These are phyloP conservation scores for Eonycteris spelaea DNA, from an alignment of 2,113 vertebrate genomes.

Conservation along the genomic window DNA sequence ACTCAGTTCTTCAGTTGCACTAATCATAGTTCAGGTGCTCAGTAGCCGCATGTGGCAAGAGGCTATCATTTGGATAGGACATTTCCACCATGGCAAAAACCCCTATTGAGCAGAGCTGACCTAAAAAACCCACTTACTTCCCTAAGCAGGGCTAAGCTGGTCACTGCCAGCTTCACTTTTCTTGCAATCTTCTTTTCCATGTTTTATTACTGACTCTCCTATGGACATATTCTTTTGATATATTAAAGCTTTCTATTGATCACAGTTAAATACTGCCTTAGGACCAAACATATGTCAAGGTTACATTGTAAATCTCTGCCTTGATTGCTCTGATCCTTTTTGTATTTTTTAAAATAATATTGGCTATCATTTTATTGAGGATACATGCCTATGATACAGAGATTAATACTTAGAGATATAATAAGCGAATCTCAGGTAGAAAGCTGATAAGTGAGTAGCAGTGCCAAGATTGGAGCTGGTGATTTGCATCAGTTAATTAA, in stretches of 20 bases:
- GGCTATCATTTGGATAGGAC: background rate
- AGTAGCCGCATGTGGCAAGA: background rate
- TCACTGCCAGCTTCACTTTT: background rate
- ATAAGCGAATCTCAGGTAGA: background rate
- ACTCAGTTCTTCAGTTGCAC: background rate
- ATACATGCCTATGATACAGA: background rate
- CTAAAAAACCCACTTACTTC: background rate
- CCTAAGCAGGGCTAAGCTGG: background rate
- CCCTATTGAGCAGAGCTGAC: background rate
- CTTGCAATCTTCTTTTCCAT: background rate
- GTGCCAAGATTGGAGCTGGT: background rate
- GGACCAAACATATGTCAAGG: background rate
- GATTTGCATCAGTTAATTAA: background rate
- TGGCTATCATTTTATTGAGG: background rate
- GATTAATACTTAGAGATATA: background rate
- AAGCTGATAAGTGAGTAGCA: background rate
- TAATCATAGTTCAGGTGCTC: background rate
- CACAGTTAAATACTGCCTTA: background rate
- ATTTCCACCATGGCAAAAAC: background rate
- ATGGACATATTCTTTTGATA: background rate
- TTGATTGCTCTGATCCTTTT: background rate
- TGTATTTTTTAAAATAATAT: background rate
- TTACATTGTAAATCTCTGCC: background rate
- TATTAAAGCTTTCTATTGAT: background rate
- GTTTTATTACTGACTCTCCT: background rate